Conservation (phyloP, 2,888 invertebrate species). For the Drosophila colorata region DNA sequence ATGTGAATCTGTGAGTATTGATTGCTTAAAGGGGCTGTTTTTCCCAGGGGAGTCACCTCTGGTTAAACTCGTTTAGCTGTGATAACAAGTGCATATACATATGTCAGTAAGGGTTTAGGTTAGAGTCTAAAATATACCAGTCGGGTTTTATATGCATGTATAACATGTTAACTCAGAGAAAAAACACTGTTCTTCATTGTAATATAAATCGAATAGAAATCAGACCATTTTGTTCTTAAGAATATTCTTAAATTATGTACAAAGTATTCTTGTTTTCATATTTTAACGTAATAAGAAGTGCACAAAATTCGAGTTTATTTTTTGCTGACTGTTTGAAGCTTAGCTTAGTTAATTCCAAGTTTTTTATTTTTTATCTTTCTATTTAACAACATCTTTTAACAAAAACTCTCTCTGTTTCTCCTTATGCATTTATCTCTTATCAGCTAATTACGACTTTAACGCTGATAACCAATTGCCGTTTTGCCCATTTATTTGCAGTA, state of each 20-base stretch:
- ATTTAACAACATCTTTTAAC: no score
- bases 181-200: background rate
- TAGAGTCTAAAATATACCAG: background rate
- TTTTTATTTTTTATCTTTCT: no score
- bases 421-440: conserved; percentile 14
- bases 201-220: no score
- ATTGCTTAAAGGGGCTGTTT: background rate
- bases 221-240: no score
- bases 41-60: background rate
- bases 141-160: background rate
- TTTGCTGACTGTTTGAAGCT: no score
- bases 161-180: background rate
- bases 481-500: background rate
- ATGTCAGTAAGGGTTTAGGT: background rate
- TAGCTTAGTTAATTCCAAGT: no score
- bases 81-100: background rate
- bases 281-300: no score
- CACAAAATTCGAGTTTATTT: no score
- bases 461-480: conserved; percentile 13
- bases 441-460: conserved; percentile 7
- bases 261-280: background rate
- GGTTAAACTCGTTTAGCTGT: conserved; percentile 10
- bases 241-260: no score
- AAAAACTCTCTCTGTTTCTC: background rate
- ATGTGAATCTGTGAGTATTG: background rate